Conservation (phyloP, 2,797 vertebrate genomes). For the Hoplostethus atlanticus region DNA sequence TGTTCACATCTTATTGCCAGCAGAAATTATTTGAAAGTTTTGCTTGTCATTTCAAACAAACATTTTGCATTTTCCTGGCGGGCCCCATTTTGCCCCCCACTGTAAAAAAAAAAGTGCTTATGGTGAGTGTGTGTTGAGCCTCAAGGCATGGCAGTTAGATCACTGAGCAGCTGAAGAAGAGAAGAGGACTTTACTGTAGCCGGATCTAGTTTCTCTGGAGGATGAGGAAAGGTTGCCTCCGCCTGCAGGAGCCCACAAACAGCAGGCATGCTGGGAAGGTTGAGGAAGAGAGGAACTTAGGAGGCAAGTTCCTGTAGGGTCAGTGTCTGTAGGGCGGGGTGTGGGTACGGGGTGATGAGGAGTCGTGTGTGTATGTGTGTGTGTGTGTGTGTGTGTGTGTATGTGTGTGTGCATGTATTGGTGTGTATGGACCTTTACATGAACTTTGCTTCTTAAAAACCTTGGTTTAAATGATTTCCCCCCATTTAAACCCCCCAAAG, state of each 20-base stretch:
- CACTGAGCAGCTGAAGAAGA: slow-evolving; percentile 6
- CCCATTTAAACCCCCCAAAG: slow-evolving; percentile 19
- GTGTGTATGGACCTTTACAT: not conserved
- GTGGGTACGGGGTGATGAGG: slow-evolving; percentile 5
- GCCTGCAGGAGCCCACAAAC: slow-evolving; percentile 47
- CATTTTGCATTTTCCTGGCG: not conserved
- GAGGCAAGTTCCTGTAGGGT: slow-evolving; percentile 20
- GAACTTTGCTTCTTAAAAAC: slow-evolving; percentile 1
- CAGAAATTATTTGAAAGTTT: no score
- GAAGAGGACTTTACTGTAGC: slow-evolving; percentile 9
- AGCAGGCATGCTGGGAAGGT: slow-evolving; percentile 54
- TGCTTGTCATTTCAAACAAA: no score
- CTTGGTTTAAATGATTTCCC: slow-evolving; percentile 19
- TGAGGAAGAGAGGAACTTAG: slow-evolving; percentile 39
- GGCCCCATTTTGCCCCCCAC: not conserved
- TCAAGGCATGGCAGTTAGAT: slow-evolving; percentile 1
- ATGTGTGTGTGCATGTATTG: no score
- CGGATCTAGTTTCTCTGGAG: slow-evolving; percentile 17
- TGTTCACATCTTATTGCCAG: not conserved
- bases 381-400: not conserved
- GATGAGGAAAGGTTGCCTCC: slow-evolving; percentile 36
- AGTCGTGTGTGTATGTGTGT: not conserved
- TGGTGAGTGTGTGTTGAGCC: not conserved
- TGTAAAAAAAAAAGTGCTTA: no score
- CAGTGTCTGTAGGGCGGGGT: slow-evolving; percentile 26